Conservation (phyloP, 1,140 invertebrate species). For the Atta cephalotes region DNA sequence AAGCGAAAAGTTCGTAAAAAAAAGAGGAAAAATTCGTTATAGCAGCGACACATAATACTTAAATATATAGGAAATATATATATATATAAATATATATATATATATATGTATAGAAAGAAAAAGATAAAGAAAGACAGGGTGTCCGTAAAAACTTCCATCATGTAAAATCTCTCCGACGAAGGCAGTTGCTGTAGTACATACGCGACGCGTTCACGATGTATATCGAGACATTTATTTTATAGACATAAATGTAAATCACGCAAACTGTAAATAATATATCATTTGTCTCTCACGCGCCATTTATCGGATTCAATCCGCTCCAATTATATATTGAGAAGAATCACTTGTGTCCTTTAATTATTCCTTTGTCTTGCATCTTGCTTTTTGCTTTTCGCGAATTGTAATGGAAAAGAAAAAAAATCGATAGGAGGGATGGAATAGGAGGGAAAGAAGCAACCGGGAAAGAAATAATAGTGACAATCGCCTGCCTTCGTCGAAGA, state of each 20-base stretch:
- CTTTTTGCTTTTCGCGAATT: constrained; percentile 10
- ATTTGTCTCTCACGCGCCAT: constrained; percentile 72
- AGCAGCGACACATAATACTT: constrained; percentile 44
- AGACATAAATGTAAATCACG: constrained; percentile 68
- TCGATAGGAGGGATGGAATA: background rate
- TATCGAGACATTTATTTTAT: constrained; percentile 70
- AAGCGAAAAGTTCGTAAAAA: constrained; percentile 13
- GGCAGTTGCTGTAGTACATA: constrained; percentile 53
- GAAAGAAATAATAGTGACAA: background rate
- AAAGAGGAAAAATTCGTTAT: background rate
- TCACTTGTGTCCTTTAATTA: constrained; percentile 23
- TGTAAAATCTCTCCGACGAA: constrained; percentile 73
- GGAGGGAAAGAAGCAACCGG: constrained; percentile 15
- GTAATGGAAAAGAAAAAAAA: constrained; percentile 18
- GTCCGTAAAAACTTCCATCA: constrained; percentile 74
- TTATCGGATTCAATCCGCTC: constrained; percentile 53
- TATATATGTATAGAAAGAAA: constrained; percentile 21
- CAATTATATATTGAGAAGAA: constrained; percentile 40
- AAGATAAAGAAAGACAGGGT: constrained; percentile 65
- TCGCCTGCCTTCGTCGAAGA: constrained; percentile 70
- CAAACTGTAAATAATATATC: constrained; percentile 79
- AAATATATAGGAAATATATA: constrained; percentile 29
- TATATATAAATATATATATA: constrained; percentile 8
- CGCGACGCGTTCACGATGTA: constrained; percentile 41
- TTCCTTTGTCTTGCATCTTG: constrained; percentile 16